phyloP scores from a whole-genome alignment of 2,797 vertebrate species.

The Sandelia bainsii region DNA sequence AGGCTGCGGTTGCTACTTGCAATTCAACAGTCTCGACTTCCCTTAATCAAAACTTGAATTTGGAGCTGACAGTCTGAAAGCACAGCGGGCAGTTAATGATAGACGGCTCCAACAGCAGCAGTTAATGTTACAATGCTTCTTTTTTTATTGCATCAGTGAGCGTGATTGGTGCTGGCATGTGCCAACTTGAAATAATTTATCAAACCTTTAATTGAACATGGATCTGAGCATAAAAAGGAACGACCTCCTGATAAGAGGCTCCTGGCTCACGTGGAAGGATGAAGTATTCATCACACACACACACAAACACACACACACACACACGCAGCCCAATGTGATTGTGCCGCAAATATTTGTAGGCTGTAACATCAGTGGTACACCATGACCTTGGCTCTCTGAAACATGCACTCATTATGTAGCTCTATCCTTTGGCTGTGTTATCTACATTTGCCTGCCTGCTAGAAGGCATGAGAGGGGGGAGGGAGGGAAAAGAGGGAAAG shows the following conservation, averaged over 20 bases:
- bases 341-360: constrained; percentile 26
- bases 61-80: background rate
- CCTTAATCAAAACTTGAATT: constrained; percentile 24
- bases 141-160: constrained; percentile 23
- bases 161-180: constrained; percentile 3
- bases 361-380: constrained; percentile 8
- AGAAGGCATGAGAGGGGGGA: background rate
- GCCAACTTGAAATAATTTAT: constrained; percentile 7
- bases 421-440: constrained; percentile 18
- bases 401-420: constrained; percentile 22
- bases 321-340: background rate
- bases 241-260: background rate
- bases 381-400: constrained; percentile 38
- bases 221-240: background rate
- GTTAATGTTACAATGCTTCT: constrained; percentile 19
- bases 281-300: background rate
- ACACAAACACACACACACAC: constrained; percentile 2
- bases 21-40: background rate
- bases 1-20: background rate
- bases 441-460: constrained; percentile 9
- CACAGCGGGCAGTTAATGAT: constrained; percentile 1
- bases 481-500: background rate
- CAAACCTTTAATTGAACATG: background rate
- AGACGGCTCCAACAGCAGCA: background rate
- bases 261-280: background rate